phyloP scores from a whole-genome alignment of 2,888 invertebrate genomes.

The Phyllotreta striolata region DNA sequence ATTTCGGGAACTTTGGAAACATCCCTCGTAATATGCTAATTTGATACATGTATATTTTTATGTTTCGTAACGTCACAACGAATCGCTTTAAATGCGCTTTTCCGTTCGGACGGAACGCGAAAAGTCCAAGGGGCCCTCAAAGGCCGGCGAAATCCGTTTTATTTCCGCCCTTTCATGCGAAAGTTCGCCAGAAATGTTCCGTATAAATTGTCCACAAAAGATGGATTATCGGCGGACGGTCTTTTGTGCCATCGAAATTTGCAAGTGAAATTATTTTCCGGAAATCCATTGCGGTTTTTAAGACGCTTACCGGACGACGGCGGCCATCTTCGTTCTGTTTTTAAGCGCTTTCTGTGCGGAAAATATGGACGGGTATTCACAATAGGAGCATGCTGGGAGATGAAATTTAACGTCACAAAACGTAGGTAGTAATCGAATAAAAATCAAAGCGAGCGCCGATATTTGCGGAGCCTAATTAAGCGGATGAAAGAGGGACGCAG shows the following conservation, averaged over 20 bases:
- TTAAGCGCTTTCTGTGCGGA: slow-evolving; percentile 4
- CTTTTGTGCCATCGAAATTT: slow-evolving; percentile 46
- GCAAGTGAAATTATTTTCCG: slow-evolving; percentile 51
- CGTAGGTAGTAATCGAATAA: slow-evolving; percentile 18
- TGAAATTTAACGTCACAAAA: no score
- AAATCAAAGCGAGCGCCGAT: slow-evolving; percentile 26
- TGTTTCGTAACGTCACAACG: no score
- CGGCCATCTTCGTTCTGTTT: slow-evolving; percentile 4
- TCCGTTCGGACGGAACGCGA: no score
- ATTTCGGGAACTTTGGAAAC: no score
- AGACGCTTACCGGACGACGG: slow-evolving; percentile 42
- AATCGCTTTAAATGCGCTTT: no score
- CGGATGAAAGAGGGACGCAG: slow-evolving; percentile 15
- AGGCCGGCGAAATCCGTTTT: slow-evolving; percentile 30
- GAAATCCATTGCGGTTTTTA: slow-evolving; percentile 44
- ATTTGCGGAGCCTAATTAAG: slow-evolving; percentile 28
- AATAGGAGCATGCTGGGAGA: no score
- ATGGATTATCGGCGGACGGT: slow-evolving; percentile 50
- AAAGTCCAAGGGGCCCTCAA: not conserved
- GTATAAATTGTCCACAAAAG: slow-evolving; percentile 51
- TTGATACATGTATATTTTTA: not conserved
- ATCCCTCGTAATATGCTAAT: no score
- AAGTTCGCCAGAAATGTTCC: slow-evolving; percentile 33
- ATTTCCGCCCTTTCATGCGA: slow-evolving; percentile 36
- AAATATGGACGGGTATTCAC: no score